These are phyloP conservation scores for Acrobasis consociella DNA, from an alignment of 2,888 invertebrate genomes.

Conservation along the genomic window DNA sequence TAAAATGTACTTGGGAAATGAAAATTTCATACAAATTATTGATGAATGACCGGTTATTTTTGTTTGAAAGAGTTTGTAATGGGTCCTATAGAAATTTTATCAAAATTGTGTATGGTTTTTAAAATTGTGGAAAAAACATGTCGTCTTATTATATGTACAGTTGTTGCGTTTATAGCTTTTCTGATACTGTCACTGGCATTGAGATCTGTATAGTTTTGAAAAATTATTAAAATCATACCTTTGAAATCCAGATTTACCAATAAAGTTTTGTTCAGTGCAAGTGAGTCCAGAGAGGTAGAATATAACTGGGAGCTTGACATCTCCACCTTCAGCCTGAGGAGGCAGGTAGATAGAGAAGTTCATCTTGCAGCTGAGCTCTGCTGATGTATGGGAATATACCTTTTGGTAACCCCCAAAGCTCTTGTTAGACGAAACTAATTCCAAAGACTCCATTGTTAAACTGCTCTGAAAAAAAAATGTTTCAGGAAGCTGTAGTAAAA, in stretches of 20 bases:
- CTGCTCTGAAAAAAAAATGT: neutral
- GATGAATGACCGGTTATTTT: no score
- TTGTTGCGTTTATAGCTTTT: no score
- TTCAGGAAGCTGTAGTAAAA: no score
- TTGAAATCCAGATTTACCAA: slow-evolving; percentile 97
- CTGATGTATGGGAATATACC: slow-evolving; percentile 91
- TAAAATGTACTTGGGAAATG: no score
- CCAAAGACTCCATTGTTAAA: slow-evolving; percentile 74
- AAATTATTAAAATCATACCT: slow-evolving; percentile 58
- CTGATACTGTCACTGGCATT: no score
- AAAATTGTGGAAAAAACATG: no score
- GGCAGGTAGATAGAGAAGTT: slow-evolving; percentile 96
- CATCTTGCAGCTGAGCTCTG: slow-evolving; percentile 93
- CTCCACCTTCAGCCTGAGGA: slow-evolving; percentile 85
- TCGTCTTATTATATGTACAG: no score
- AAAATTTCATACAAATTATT: no score
- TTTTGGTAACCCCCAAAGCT: slow-evolving; percentile 93
- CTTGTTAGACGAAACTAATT: slow-evolving; percentile 86
- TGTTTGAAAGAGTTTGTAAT: no score
- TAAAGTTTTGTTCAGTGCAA: slow-evolving; percentile 97
- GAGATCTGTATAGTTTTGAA: no score
- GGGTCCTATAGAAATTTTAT: no score
- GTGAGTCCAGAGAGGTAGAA: slow-evolving; percentile 96
- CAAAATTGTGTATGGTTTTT: no score
- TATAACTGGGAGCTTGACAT: slow-evolving; percentile 88